Evolutionary conservation across 2,113 vertebrate species (phyloP), one percentile per base, ranked within the genome.

Genomic region (Tachuris rubrigastra): DNA sequence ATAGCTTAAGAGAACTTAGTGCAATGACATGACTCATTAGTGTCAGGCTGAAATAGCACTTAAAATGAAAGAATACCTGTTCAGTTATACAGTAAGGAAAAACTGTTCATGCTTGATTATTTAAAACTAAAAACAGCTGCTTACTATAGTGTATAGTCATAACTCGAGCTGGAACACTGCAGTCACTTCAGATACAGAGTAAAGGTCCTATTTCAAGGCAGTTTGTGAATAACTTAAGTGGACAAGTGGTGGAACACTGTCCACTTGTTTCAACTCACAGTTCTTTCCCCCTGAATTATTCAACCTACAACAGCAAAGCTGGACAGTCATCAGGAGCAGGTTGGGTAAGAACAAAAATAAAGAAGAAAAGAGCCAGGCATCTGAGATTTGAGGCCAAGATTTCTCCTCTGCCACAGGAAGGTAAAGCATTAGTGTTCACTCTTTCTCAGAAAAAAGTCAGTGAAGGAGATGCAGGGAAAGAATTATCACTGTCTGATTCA

Each of bases 21-120:
- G 62, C 95, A 96, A 91, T 97, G 95, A 90, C 90, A 93, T 13
- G 85, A 97, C 49, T 97, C 94, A 90, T 97, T 97, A 97, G 72
- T 83, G 81, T 78, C 90, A 94, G 72, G 93, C n/a, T 79, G 86
- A 87, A 92, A 69, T 1, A 93, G 75, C 94, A 90, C 83, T 96
- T 95, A 94, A 97, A 95, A 96, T 95, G 91, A 95, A 96, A 97
- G 85, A 87, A 96, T 88, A 89, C 52, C 55, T 74, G 83, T 96
- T 92, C 74, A 87, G 84, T 94, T 94, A 75, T 52, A 85, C 10
- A 56, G 63, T 49, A 69, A 95, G 58, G 75, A 94, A 80, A 91
- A 96, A 89, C 23, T 73, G 23, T 42, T 95, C 76, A 89, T 77
- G 47, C 72, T 82, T 90, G 53, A 81, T 91, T 94, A 96, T 93